phyloP scores from a whole-genome alignment of 2,113 vertebrate genomes.

The Nicator chloris region DNA sequence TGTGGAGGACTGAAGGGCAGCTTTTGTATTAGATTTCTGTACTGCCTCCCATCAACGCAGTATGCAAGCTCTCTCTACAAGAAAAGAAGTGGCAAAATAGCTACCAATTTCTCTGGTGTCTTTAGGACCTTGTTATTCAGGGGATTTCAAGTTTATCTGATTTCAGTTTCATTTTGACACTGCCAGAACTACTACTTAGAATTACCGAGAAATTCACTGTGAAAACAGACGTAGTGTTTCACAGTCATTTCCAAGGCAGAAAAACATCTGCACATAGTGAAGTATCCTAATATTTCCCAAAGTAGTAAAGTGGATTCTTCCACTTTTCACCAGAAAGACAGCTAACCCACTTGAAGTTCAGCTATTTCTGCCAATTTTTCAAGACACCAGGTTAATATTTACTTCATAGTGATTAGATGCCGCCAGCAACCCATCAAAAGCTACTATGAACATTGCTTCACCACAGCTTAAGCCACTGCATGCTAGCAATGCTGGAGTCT shows the following conservation, averaged over 20 bases:
- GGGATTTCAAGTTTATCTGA: not conserved
- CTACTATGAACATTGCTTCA: rapidly evolving
- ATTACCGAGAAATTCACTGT: not conserved
- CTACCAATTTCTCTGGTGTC: not conserved
- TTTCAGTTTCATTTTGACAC: not conserved
- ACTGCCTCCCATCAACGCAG: not conserved
- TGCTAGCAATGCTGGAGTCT: not conserved
- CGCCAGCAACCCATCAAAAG: not conserved
- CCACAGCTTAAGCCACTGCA: not conserved
- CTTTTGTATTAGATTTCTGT: not conserved
- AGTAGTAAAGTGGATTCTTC: not conserved
- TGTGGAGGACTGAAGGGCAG: not conserved
- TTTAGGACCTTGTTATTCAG: not conserved
- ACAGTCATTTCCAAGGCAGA: not conserved
- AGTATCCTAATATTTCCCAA: not conserved
- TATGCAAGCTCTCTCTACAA: not conserved
- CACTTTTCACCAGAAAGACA: not conserved
- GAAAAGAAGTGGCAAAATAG: not conserved
- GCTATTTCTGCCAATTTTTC: not conserved
- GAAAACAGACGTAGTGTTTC: not conserved
- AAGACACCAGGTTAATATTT: not conserved
- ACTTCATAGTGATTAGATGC: not conserved
- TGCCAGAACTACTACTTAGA: not conserved
- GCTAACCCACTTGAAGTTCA: not conserved
- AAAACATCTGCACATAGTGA: not conserved